Percentiles rank a stretch among this genome's conserved stretches.
Conservation (phyloP, 2,113 vertebrate genomes). For the Miniopterus natalensis region DNA sequence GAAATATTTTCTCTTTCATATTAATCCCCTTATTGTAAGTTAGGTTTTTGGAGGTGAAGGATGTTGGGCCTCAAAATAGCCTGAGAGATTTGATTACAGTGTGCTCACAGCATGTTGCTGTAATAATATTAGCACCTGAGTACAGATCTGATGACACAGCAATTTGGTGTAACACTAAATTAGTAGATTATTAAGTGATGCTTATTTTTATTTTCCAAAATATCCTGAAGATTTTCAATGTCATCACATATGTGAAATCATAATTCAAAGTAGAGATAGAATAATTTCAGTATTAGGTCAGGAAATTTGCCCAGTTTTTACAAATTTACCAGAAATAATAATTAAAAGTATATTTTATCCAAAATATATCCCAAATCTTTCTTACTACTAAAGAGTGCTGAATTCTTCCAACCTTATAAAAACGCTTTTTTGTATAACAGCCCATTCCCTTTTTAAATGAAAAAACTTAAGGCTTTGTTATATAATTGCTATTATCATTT, state of each 20-base stretch:
- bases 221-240: background rate
- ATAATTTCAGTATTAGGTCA: conserved; percentile 17
- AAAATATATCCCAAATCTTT: background rate
- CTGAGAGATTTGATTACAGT: background rate
- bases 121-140: background rate
- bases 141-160: background rate
- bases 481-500: conserved; percentile 1
- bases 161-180: background rate
- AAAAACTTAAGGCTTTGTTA: background rate
- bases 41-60: conserved; percentile 8
- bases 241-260: conserved; percentile 21
- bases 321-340: conserved; percentile 16
- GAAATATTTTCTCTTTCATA: conserved; percentile 54
- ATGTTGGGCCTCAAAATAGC: conserved; percentile 27
- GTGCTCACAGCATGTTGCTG: background rate
- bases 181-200: conserved; percentile 13
- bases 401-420: background rate
- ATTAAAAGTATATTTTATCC: conserved; percentile 46
- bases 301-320: conserved; percentile 26
- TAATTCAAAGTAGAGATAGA: conserved; percentile 24
- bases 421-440: background rate
- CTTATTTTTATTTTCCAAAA: conserved; percentile 51
- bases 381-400: background rate
- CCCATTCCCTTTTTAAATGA: background rate
- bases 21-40: conserved; percentile 34